Evolutionary conservation across 2,888 invertebrate genomes (phyloP), one percentile per base, ranked within the genome.

Genomic region (Monopis laevigella): DNA sequence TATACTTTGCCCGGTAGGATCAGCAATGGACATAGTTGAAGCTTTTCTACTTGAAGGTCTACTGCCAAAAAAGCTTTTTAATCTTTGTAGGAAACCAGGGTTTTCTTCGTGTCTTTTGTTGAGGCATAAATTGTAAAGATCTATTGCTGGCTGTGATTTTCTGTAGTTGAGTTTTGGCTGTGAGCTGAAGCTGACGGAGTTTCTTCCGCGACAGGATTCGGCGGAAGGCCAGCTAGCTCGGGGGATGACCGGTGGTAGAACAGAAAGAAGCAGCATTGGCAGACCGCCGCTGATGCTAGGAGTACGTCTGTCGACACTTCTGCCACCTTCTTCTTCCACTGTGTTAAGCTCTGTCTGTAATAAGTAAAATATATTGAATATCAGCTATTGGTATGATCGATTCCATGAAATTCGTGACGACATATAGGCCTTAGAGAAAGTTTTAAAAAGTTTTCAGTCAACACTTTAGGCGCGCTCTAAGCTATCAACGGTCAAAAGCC

Each of bases 181-280:
- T 0, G 86, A 87, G 53, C 86, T 86, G 54, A 87, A 87, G 42
- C 84, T 86, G 43, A 87, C 84, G 1, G 86, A 86, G 48, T 84
- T 82, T 12, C 86, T 61, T 0, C 84, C 82, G 44, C 84, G 75
- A 62, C 78, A 84, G 32, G 83, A 84, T 53, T 89, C 87, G 0
- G 89, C 86, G 8, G 89, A 88, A 0, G 90, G 90, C 90, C 89
- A 90, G 61, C 88, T 88, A 4, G 89, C 89, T 29, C 89, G 80
- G 0, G 89, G 89, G 41, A 89, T 89, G 39, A 89, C 88, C 1
- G 89, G 89, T 0, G 89, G 89, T 1, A 89, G 70, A 5, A 89
- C 89, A 12, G 89, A 89, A 2, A 90, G 82, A 19, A 89, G 66
- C 6, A 89, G 73, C 67, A 89, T 82, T 0, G 89, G 89, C 14